Conservation (phyloP, 2,113 vertebrate species). For the Silurus meridionalis region DNA sequence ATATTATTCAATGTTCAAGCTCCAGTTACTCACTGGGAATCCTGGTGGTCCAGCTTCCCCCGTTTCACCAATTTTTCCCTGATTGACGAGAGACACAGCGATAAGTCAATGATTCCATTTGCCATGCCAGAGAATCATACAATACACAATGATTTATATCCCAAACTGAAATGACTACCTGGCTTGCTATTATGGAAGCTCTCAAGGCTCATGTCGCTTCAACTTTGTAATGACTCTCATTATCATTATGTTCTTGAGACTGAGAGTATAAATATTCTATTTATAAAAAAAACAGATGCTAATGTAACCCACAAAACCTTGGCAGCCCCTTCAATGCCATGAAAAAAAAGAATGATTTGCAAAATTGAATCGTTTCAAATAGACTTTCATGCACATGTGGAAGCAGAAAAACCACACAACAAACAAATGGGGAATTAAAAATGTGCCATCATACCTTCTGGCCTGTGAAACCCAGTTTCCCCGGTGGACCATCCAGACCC, state of each 20-base stretch:
- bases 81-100: constrained; percentile 55
- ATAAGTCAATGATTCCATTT: constrained; percentile 4
- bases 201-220: neutral
- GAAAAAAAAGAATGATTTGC: neutral
- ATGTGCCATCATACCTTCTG: constrained; percentile 76
- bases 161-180: constrained; percentile 22
- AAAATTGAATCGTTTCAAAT: constrained; percentile 18
- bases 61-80: constrained; percentile 86
- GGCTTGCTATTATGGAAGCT: constrained; percentile 2
- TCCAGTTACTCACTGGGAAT: constrained; percentile 81
- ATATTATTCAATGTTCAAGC: neutral
- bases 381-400: neutral
- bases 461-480: constrained; percentile 81
- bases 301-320: constrained; percentile 31
- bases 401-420: constrained; percentile 11
- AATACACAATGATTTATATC: constrained; percentile 4
- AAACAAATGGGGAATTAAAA: constrained; percentile 31
- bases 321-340: constrained; percentile 4
- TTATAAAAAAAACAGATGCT: constrained; percentile 33
- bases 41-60: constrained; percentile 81
- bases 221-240: constrained; percentile 4
- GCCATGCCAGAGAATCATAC: constrained; percentile 5
- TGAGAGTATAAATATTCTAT: constrained; percentile 26
- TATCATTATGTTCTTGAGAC: constrained; percentile 15
- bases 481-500: constrained; percentile 82